Evolutionary conservation across 23 tunicate genomes (phyloP).

Genomic region (Phallusia fumigata): DNA sequence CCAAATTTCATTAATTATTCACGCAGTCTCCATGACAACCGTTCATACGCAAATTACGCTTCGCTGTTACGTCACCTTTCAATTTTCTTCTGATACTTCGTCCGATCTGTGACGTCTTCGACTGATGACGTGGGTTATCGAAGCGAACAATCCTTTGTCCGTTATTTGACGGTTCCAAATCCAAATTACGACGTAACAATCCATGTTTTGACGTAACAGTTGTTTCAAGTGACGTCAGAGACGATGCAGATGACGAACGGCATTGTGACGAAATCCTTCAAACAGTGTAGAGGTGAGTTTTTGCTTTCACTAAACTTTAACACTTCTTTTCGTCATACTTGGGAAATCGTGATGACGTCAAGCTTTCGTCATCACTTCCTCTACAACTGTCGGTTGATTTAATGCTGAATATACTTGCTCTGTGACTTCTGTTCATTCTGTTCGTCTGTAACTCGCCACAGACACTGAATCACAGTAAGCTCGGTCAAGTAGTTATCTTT

Average conservation of each 20-base stretch:
- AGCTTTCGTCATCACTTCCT: conserved; percentile 7
- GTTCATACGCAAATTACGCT: neutral
- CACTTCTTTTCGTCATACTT: neutral
- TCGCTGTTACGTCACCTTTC: neutral
- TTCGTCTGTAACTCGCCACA: too few relatives aligned
- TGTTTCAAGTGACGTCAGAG: conserved; percentile 1
- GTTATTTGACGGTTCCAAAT: neutral
- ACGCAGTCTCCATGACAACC: neutral
- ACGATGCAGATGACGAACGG: neutral
- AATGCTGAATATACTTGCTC: neutral
- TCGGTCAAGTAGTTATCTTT: neutral
- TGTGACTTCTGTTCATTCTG: neutral
- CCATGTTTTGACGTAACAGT: neutral
- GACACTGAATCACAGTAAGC: neutral
- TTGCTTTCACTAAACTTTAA: too few relatives aligned
- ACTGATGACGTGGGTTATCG: neutral
- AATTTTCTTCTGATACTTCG: neutral
- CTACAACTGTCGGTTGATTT: neutral
- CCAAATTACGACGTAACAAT: neutral
- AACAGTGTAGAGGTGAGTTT: neutral
- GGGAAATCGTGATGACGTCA: neutral
- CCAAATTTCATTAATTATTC: neutral
- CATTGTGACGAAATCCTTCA: neutral
- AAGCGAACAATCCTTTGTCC: neutral
- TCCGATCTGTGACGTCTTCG: neutral